Base-by-base conservation (phyloP, 2,888 invertebrate species). In the Ligdia adustata region DNA sequence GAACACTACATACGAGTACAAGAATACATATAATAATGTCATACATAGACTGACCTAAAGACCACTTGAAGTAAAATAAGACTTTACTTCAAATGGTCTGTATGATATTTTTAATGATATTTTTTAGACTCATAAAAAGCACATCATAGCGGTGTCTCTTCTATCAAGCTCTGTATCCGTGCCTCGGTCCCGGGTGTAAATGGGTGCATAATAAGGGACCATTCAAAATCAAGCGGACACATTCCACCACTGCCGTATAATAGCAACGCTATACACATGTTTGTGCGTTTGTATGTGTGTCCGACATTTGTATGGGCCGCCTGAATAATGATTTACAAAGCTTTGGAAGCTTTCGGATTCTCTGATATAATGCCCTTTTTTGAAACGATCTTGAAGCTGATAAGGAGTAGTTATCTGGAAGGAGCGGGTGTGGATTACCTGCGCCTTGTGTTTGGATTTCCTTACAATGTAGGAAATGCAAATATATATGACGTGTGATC, bases 151-250 rank as follows among this genome's bases (percentile, higher is more conserved):
- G 28, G 4, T 9, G 27, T 9, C 9, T 16, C 22, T 28, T 18
- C 7, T n/a, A n/a, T n/a, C n/a, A 20, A 2, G 2, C 18, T 16
- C 4, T 48, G 44, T 14, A 46, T 60, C 64, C 24, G 16, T 5
- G 64, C 32, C 34, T 4, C 66, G 68, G 62, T 65, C 73, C 66
- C 63, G 72, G 85, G 89, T 88, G 89, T 90, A 89, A 90, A 90
- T 90, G 88, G 89, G 82, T 86, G 89, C 89, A 90, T 90, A 90
- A 88, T 89, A 88, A 89, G 86, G 70, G 76, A 64, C 80, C 86
- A 88, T 89, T 86, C 88, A 89, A 89, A 87, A 89, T 88, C 86
- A 88, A 76, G 64, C 72, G 68, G 80, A 82, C 72, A 71, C 85
- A 87, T 88, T 86, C 86, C 83, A 64, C 47, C 66, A 56, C 75